Percentiles rank a stretch among this genome's conserved stretches.
phyloP scores from a whole-genome alignment of 2,797 vertebrate genomes.

The Chrosomus eos region DNA sequence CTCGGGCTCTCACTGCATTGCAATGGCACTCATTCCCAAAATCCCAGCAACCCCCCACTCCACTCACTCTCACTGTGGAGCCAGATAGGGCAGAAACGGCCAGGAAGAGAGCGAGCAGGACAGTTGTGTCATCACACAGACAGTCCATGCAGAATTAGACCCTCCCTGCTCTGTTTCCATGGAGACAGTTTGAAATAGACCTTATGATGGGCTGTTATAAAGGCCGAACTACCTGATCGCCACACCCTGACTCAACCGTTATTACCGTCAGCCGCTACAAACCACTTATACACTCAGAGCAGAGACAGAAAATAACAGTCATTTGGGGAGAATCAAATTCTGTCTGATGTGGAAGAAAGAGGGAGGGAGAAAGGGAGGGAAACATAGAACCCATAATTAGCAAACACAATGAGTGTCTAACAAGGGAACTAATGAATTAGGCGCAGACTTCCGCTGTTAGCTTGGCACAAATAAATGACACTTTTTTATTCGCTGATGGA shows the following conservation, averaged over 20 bases:
- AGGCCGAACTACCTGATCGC: slow-evolving; percentile 36
- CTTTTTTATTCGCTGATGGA: slow-evolving; percentile 54
- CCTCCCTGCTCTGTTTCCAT: slow-evolving; percentile 62
- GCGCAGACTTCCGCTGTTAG: slow-evolving; percentile 62
- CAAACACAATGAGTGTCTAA: slow-evolving; percentile 64
- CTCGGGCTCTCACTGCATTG: slow-evolving; percentile 78
- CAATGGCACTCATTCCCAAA: slow-evolving; percentile 78
- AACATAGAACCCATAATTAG: slow-evolving; percentile 64
- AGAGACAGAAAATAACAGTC: slow-evolving; percentile 52
- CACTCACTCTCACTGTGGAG: slow-evolving; percentile 60
- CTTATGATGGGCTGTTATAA: slow-evolving; percentile 14
- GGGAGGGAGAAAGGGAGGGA: background rate
- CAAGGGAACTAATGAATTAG: slow-evolving; percentile 60
- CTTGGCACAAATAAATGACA: slow-evolving; percentile 48
- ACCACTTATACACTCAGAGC: slow-evolving; percentile 8
- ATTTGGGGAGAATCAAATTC: slow-evolving; percentile 42
- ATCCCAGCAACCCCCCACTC: slow-evolving; percentile 54
- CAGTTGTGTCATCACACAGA: slow-evolving; percentile 40
- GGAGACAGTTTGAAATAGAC: slow-evolving; percentile 55
- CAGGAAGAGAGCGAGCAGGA: slow-evolving; percentile 25
- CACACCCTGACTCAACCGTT: slow-evolving; percentile 25
- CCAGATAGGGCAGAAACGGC: slow-evolving; percentile 35
- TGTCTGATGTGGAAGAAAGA: slow-evolving; percentile 17
- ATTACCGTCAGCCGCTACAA: slow-evolving; percentile 4
- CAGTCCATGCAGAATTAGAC: slow-evolving; percentile 55